Conservation (phyloP, 2,113 vertebrate genomes). For the Upupa epops region DNA sequence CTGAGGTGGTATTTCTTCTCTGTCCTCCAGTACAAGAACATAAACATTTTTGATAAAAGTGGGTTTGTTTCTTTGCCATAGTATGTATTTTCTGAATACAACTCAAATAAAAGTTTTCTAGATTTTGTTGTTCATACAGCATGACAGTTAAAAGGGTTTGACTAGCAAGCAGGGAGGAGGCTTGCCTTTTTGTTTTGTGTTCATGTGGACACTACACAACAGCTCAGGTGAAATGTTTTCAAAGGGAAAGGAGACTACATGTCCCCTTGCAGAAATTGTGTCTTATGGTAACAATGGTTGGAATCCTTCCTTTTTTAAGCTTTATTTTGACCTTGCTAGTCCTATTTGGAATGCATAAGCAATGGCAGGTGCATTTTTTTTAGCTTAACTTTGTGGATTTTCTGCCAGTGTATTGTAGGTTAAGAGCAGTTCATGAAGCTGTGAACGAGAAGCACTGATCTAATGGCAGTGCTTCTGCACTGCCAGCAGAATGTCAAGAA, state of each 20-base stretch:
- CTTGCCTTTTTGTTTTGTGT: not conserved
- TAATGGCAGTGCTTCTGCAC: too few species aligned
- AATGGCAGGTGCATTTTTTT: not conserved
- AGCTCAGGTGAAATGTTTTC: not conserved
- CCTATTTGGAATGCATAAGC: not conserved
- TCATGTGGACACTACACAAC: not conserved
- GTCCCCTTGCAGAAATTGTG: not conserved
- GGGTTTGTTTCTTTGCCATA: not conserved
- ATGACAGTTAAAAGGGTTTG: not conserved
- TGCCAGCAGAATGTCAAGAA: not conserved
- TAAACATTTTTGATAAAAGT: not conserved
- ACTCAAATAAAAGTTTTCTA: not conserved
- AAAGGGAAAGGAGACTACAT: not conserved
- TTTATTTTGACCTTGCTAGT: not conserved
- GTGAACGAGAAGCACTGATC: not conserved
- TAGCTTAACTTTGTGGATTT: not conserved
- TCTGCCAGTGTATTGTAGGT: not conserved
- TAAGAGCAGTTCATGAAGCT: not conserved
- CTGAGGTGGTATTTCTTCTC: not conserved
- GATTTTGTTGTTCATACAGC: not conserved
- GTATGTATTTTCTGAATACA: not conserved
- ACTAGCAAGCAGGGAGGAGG: not conserved
- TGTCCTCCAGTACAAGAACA: not conserved
- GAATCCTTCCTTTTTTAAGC: not conserved
- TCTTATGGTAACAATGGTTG: not conserved